These are phyloP conservation scores for Glareola pratincola DNA, from an alignment of 2,113 vertebrate genomes.

Conservation along the genomic window DNA sequence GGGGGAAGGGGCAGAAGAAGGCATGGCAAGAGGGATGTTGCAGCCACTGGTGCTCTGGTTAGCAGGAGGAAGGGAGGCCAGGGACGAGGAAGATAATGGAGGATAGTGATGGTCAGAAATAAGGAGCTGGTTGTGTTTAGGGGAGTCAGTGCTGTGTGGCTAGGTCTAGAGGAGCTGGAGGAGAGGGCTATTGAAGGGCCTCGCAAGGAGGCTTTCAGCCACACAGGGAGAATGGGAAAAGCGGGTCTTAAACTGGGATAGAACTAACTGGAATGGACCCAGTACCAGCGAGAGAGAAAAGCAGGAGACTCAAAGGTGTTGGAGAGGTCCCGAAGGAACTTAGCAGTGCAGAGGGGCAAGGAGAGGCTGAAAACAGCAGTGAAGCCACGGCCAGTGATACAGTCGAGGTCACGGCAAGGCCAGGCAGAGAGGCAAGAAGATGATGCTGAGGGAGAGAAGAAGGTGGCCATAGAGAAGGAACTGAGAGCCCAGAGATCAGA, in stretches of 20 bases:
- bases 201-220: not conserved
- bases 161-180: not conserved
- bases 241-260: not conserved
- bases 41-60: not conserved
- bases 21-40: not conserved
- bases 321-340: not conserved
- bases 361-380: not conserved
- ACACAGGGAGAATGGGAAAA: not conserved
- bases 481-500: conserved; percentile 60
- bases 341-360: not conserved
- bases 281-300: not conserved
- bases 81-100: not conserved
- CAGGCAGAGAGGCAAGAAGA: not conserved
- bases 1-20: not conserved
- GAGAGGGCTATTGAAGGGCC: not conserved
- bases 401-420: not conserved
- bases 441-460: not conserved
- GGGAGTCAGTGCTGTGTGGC: not conserved
- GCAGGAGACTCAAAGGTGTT: not conserved
- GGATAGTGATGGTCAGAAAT: not conserved
- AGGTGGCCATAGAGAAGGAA: conserved; percentile 51
- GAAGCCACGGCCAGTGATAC: not conserved
- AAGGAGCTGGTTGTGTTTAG: not conserved
- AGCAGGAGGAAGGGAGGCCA: not conserved
- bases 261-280: not conserved